Percentiles rank a stretch among this genome's conserved stretches.
These are phyloP conservation scores for Prietella phreatophila DNA, from an alignment of 2,113 vertebrate genomes.

Conservation along the genomic window DNA sequence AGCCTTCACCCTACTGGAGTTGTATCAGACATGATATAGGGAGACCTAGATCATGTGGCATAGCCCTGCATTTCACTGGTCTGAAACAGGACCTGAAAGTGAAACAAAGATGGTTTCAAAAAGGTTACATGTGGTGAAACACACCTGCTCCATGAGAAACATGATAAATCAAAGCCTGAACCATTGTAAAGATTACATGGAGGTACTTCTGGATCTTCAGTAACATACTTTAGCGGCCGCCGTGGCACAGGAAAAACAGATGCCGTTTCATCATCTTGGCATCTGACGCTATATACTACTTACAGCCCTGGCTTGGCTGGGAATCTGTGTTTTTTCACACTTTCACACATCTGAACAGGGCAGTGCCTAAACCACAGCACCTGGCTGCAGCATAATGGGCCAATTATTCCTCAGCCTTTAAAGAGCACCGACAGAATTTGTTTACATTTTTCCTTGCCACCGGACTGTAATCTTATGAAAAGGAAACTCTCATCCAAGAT, in stretches of 20 bases:
- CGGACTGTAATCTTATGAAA: background rate
- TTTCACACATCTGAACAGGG: background rate
- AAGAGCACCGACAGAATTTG: background rate
- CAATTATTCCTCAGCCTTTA: slow-evolving; percentile 8
- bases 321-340: background rate
- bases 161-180: background rate
- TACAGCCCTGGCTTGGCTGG: background rate
- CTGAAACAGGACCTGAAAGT: background rate
- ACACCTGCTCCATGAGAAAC: background rate
- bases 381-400: slow-evolving; percentile 1
- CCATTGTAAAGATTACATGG: background rate
- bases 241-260: background rate
- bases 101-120: background rate
- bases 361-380: slow-evolving; percentile 28
- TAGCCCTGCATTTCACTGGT: background rate
- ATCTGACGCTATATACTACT: background rate
- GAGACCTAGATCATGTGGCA: background rate
- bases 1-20: background rate
- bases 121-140: background rate
- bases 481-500: background rate
- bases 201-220: background rate
- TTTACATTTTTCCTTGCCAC: slow-evolving; percentile 7
- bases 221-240: background rate
- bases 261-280: background rate
- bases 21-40: background rate